phyloP scores from a whole-genome alignment of 2,888 invertebrate species.

The Catocala sponsa region DNA sequence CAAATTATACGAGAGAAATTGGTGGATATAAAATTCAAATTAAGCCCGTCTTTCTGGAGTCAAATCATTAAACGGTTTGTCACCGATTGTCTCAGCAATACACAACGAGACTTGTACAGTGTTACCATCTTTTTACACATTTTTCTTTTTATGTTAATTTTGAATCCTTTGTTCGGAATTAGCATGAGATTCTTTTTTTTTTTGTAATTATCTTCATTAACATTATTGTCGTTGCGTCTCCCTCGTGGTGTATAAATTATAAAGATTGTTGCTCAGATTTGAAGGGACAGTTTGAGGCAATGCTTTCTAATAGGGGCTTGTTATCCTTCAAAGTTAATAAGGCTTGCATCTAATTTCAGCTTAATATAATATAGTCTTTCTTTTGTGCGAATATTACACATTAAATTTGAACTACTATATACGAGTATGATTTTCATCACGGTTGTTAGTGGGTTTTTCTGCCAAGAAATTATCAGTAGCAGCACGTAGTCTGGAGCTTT shows the following conservation, averaged over 20 bases:
- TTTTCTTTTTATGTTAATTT: conserved; percentile 39
- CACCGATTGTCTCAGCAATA: conserved; percentile 44
- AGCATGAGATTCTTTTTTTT: conserved; percentile 22
- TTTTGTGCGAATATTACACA: too few relatives aligned
- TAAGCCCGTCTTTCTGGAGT: conserved; percentile 32
- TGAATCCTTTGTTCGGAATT: conserved; percentile 38
- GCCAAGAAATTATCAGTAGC: too few relatives aligned
- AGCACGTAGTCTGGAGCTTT: too few relatives aligned
- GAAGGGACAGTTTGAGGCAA: not conserved
- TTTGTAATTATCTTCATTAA: conserved; percentile 28
- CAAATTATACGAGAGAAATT: conserved; percentile 39
- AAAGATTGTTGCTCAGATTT: not conserved
- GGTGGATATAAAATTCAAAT: conserved; percentile 48
- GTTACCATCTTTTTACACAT: conserved; percentile 16
- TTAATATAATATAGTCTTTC: not conserved
- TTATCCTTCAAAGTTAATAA: not conserved
- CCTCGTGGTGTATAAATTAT: conserved; percentile 3
- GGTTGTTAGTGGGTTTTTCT: too few relatives aligned
- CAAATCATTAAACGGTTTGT: conserved; percentile 54
- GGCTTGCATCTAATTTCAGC: not conserved
- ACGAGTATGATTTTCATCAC: too few relatives aligned
- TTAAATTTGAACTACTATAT: too few relatives aligned
- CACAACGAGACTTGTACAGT: conserved; percentile 24
- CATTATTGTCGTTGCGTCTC: conserved; percentile 21
- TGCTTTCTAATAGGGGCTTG: too few relatives aligned